Evolutionary conservation across 2,888 invertebrate genomes (phyloP), one percentile per base, ranked within the genome.

Genomic region (Gymnosoma rotundatum): DNA sequence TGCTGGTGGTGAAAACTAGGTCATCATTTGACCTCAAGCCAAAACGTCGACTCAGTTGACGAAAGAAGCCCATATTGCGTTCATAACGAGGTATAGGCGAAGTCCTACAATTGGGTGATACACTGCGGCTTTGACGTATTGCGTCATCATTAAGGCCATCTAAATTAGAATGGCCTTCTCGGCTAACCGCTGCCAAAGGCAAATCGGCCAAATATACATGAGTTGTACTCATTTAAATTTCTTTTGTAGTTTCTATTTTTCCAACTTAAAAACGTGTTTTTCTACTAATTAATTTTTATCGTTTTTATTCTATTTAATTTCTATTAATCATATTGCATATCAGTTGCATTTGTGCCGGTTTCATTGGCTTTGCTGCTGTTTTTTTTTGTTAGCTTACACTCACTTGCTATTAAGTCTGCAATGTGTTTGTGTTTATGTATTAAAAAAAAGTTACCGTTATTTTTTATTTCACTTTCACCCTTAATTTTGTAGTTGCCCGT

Each of bases 41-140:
- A 66, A 96, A 93, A 86, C 94, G 94, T 78, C 94, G 93, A 90
- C 94, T 94, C 85, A 96, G 93, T 38, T 95, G 94, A 86, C 95
- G 94, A 89, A 96, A 94, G 87, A 96, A 93, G 64, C 95, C 93
- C 82, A 95, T 93, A 69, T 95, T 95, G 12, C 94, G 94, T 87
- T 94, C 94, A 83, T 93, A 92, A 5, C 94, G 93, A 0, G 94
- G 93, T 66, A 82, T 21, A 25, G 94, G 93, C 83, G 94, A 93
- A 64, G 89, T 88, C 84, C 63, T 74, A 20, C 70, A 58, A 64
- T 88, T 88, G 48, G 92, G 91, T 25, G 93, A 93, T 14, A 91
- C 86, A 87, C 92, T 93, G 81, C 83, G 75, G 69, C 72, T 69
- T 52, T 84, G 83, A 70, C 72, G 82, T 74, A 74, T 78, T 74